phyloP scores from a whole-genome alignment of 1,140 invertebrate species.

The Tachypleus tridentatus region DNA sequence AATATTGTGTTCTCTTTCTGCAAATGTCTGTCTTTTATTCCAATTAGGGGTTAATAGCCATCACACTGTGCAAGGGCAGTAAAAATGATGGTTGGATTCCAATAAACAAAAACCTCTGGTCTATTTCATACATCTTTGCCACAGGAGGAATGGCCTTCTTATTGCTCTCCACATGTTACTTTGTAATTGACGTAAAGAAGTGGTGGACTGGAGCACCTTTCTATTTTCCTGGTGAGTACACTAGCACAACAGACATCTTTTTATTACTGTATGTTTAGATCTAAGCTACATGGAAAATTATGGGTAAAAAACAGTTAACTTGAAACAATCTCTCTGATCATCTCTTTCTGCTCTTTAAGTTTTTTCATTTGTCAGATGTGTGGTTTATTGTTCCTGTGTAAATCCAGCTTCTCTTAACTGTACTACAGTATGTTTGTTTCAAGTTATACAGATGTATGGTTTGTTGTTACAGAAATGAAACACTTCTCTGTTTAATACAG shows the following conservation, averaged over 20 bases:
- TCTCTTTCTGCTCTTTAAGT: no score
- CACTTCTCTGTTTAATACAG: slow-evolving; percentile 31
- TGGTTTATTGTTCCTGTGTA: no score
- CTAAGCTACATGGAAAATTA: no score
- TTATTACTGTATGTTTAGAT: no score
- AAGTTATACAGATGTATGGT: no score
- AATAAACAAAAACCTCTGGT: slow-evolving; percentile 83
- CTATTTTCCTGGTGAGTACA: slow-evolving; percentile 42
- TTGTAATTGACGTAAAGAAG: slow-evolving; percentile 62
- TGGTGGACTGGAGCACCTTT: slow-evolving; percentile 76
- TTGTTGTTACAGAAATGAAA: no score
- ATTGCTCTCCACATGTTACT: slow-evolving; percentile 57
- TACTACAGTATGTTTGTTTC: no score
- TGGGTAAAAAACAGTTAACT: no score
- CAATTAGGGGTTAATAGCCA: slow-evolving; percentile 49
- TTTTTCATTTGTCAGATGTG: no score
- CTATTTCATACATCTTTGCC: slow-evolving; percentile 70
- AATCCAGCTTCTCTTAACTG: no score
- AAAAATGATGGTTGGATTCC: slow-evolving; percentile 66
- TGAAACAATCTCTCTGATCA: no score
- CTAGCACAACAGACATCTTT: no score
- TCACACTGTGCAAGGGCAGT: slow-evolving; percentile 56
- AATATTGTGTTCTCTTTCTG: slow-evolving; percentile 13
- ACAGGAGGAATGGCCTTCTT: slow-evolving; percentile 59
- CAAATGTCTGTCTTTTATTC: slow-evolving; percentile 3